Conservation (phyloP, 2,113 vertebrate species). For the Pimephales promelas region DNA sequence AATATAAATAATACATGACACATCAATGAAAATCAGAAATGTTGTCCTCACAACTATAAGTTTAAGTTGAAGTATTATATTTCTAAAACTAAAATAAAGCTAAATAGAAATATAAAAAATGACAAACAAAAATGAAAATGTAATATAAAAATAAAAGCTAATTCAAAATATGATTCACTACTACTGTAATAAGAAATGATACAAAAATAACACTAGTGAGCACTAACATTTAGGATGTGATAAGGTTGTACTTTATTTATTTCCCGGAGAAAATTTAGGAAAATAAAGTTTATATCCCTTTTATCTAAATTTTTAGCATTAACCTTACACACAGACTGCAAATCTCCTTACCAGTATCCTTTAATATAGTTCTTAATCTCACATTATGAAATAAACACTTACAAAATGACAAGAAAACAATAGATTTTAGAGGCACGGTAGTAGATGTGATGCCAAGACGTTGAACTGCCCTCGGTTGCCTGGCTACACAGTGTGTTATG, state of each 20-base stretch:
- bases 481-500: background rate
- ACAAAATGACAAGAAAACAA: background rate
- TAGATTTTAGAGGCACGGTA: background rate
- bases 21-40: background rate
- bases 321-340: background rate
- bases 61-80: background rate
- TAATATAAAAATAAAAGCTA: too few species aligned
- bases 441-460: background rate
- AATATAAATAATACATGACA: background rate
- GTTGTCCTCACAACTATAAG: background rate
- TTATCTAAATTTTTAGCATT: background rate
- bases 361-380: background rate
- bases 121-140: background rate
- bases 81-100: background rate
- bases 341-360: background rate
- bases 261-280: background rate
- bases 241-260: too few species aligned
- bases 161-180: too few species aligned
- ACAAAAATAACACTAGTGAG: too few species aligned
- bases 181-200: too few species aligned
- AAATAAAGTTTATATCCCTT: background rate
- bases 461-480: background rate
- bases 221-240: too few species aligned
- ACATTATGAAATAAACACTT: background rate
- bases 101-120: background rate